A percentile compares a stretch with the other conserved stretches of the same genome.
These are phyloP conservation scores for Scaptomyza polygonia DNA, from an alignment of 2,888 invertebrate genomes.

Conservation along the genomic window DNA sequence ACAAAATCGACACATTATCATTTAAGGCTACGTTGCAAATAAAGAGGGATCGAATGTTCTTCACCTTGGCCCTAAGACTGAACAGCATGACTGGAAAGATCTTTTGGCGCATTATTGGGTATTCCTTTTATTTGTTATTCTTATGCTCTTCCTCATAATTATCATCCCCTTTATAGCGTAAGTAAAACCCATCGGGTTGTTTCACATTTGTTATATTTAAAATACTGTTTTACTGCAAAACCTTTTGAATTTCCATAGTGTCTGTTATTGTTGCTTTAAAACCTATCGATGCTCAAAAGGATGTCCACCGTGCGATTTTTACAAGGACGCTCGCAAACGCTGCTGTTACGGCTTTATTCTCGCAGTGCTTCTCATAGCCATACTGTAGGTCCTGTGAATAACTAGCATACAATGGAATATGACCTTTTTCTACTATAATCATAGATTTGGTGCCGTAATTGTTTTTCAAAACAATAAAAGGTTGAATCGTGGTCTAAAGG, in stretches of 20 bases:
- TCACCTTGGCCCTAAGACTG: no score
- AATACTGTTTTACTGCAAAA: background rate
- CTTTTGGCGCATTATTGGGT: background rate
- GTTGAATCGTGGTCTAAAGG: slow-evolving; percentile 89
- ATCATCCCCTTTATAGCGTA: slow-evolving; percentile 92
- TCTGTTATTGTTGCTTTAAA: slow-evolving; percentile 88
- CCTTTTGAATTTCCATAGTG: slow-evolving; percentile 37
- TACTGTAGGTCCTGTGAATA: slow-evolving; percentile 36
- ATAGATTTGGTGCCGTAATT: slow-evolving; percentile 95
- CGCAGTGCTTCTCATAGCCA: slow-evolving; percentile 90
- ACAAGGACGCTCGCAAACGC: slow-evolving; percentile 92
- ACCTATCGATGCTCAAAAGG: slow-evolving; percentile 92
- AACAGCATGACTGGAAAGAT: no score
- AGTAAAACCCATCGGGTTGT: slow-evolving; percentile 57
- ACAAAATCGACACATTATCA: no score
- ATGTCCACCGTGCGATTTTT: slow-evolving; percentile 92
- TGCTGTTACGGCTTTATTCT: slow-evolving; percentile 91
- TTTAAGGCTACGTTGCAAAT: no score
- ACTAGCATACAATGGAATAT: background rate
- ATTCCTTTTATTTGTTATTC: slow-evolving; percentile 79
- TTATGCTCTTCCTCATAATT: slow-evolving; percentile 88
- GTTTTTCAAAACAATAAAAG: slow-evolving; percentile 95
- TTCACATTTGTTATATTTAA: background rate
- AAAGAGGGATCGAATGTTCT: no score
- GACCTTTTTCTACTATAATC: background rate